phyloP scores from a whole-genome alignment of 2,888 invertebrate species.

The Alitta virens region DNA sequence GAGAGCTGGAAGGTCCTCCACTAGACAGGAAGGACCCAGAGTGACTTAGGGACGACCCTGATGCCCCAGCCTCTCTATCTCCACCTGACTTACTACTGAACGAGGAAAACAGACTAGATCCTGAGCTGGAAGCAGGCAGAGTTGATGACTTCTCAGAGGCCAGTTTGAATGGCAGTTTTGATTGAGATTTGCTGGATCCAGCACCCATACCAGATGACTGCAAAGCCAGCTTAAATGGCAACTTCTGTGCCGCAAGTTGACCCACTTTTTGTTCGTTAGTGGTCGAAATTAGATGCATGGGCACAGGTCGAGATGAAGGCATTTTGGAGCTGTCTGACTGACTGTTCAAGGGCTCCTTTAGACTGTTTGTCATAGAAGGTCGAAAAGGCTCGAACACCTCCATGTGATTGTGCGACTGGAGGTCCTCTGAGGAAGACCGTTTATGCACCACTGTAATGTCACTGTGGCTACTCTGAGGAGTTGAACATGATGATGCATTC shows the following conservation, averaged over 20 bases:
- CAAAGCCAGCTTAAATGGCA: slow-evolving; percentile 6
- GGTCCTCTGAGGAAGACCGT: slow-evolving; percentile 15
- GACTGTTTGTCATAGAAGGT: slow-evolving; percentile 30
- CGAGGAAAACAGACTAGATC: neutral
- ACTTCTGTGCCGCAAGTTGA: slow-evolving; percentile 8
- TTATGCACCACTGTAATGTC: slow-evolving; percentile 13
- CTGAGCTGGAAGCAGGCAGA: neutral
- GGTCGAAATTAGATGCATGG: slow-evolving; percentile 12
- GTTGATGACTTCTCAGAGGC: neutral
- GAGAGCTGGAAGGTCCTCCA: neutral
- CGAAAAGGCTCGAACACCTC: slow-evolving; percentile 33
- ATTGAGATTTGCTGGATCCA: neutral
- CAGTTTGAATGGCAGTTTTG: neutral
- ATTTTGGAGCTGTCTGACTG: slow-evolving; percentile 6
- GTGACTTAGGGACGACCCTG: neutral
- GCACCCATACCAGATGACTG: neutral
- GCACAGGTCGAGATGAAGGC: slow-evolving; percentile 2
- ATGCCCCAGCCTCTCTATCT: neutral
- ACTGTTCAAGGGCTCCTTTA: slow-evolving; percentile 47
- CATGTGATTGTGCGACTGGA: slow-evolving; percentile 13
- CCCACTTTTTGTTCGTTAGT: slow-evolving; percentile 17
- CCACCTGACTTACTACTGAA: neutral
- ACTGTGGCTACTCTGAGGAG: slow-evolving; percentile 5
- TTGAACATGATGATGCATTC: neutral
- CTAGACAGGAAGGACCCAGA: neutral